Conservation (phyloP, 2,113 vertebrate species). For the Morone chrysops region DNA sequence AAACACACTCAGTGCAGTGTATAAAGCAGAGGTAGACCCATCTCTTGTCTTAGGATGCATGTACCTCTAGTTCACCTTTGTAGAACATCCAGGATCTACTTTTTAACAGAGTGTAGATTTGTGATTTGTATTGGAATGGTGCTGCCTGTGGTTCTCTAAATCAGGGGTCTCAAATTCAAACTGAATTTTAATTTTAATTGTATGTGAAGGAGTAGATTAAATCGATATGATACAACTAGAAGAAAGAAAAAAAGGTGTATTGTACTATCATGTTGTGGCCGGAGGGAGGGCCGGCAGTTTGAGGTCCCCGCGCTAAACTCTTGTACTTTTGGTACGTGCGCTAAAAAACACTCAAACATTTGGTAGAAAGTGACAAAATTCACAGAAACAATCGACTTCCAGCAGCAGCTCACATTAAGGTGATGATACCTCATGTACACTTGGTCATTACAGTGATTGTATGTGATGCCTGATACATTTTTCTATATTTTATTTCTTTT, state of each 20-base stretch:
- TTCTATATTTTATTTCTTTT: slow-evolving; percentile 12
- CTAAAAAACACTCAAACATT: neutral
- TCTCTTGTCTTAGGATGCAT: too few species aligned
- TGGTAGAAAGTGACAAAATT: neutral
- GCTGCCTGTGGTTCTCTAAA: neutral
- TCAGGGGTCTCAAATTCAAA: too few species aligned
- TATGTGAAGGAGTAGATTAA: too few species aligned
- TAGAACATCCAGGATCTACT: neutral
- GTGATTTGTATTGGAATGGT: neutral
- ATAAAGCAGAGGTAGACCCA: too few species aligned
- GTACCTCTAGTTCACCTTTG: neutral
- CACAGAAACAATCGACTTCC: neutral
- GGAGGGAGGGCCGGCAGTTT: too few species aligned
- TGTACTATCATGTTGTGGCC: too few species aligned
- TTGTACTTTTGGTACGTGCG: neutral
- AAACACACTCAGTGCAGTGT: too few species aligned
- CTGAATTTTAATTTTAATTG: too few species aligned
- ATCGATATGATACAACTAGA: too few species aligned
- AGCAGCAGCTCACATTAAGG: neutral
- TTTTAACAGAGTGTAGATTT: neutral
- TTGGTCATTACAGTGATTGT: neutral
- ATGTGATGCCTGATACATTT: neutral
- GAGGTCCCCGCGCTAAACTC: too few species aligned
- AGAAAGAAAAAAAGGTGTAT: too few species aligned
- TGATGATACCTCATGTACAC: neutral